Evolutionary conservation across 2,888 invertebrate species (phyloP).

Genomic region (Euclidia mi): DNA sequence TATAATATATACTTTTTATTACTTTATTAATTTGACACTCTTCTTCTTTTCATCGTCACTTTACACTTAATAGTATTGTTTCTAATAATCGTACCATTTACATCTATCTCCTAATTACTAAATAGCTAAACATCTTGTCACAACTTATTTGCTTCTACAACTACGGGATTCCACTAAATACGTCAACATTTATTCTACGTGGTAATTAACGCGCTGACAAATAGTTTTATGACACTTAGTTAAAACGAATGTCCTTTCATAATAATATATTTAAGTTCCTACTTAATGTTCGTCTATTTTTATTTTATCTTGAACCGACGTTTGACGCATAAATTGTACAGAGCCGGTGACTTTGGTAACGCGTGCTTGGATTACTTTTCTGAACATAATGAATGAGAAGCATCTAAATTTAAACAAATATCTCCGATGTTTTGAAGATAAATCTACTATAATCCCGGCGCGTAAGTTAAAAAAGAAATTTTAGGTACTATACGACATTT

Average conservation of each 20-base stretch:
- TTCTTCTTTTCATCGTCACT: conserved; percentile 80
- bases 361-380: conserved; percentile 70
- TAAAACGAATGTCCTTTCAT: conserved; percentile 78
- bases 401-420: conserved; percentile 74
- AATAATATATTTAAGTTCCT: conserved; percentile 76
- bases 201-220: conserved; percentile 85
- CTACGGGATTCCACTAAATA: conserved; percentile 76
- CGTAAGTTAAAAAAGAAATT: conserved; percentile 74
- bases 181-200: conserved; percentile 79
- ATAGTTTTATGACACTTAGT: conserved; percentile 80
- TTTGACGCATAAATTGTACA: conserved; percentile 71
- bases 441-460: conserved; percentile 73
- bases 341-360: conserved; percentile 62
- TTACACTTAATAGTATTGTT: conserved; percentile 63
- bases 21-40: conserved; percentile 77
- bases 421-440: conserved; percentile 72
- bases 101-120: conserved; percentile 59
- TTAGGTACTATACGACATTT: conserved; percentile 69
- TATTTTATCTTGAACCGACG: conserved; percentile 69
- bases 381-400: conserved; percentile 70
- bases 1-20: conserved; percentile 55
- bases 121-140: conserved; percentile 71
- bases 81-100: conserved; percentile 55
- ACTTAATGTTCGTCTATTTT: conserved; percentile 74
- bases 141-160: conserved; percentile 69